phyloP scores from a whole-genome alignment of 2,797 vertebrate species.

The Psittacula echo region DNA sequence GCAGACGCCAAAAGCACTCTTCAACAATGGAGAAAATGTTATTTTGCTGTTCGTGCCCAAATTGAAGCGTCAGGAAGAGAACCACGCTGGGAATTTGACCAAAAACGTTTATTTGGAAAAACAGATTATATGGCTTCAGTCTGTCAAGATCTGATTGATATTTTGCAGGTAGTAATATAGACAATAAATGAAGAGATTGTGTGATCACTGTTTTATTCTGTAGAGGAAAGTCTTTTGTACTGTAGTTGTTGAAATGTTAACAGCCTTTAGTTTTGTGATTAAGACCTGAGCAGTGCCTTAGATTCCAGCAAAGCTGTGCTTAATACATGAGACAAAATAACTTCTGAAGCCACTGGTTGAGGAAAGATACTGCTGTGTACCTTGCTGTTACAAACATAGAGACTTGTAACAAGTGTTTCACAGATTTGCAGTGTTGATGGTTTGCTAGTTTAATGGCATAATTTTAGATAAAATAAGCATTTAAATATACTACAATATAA shows the following conservation, averaged over 20 bases:
- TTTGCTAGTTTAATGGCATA: not conserved
- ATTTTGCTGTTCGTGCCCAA: constrained; percentile 86
- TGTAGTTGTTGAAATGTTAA: not conserved
- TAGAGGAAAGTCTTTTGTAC: not conserved
- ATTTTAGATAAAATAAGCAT: not conserved
- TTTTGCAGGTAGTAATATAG: constrained; percentile 84
- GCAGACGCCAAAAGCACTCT: constrained; percentile 83
- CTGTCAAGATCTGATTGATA: constrained; percentile 86
- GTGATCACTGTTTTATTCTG: not conserved
- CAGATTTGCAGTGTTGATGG: not conserved
- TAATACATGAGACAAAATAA: not conserved
- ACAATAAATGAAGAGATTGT: not conserved
- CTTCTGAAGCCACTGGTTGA: not conserved
- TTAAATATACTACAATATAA: not conserved
- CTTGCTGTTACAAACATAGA: not conserved
- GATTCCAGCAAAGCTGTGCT: not conserved
- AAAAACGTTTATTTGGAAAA: constrained; percentile 89
- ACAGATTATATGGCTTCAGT: constrained; percentile 90
- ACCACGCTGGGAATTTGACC: constrained; percentile 94
- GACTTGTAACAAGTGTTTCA: not conserved
- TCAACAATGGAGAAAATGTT: constrained; percentile 88
- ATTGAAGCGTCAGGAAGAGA: constrained; percentile 86
- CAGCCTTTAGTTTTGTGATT: not conserved
- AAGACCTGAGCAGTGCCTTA: not conserved
- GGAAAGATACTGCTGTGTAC: not conserved